Percentiles rank a stretch among this genome's conserved stretches.
Conservation (phyloP, 30 jellyfish, hydroid and myxozoan genomes). For the Clytia hemisphaerica region DNA sequence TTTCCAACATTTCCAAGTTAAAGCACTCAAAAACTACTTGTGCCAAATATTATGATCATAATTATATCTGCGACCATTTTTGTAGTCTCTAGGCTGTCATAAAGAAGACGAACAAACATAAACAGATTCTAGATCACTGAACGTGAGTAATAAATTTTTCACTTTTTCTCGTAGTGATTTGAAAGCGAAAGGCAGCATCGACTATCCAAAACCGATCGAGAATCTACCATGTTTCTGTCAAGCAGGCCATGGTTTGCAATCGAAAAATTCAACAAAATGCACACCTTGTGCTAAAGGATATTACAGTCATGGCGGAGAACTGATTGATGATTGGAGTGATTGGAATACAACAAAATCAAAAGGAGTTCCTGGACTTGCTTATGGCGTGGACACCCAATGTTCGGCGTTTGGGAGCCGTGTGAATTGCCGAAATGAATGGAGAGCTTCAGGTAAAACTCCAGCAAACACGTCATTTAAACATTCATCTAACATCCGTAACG, state of each 20-base stretch:
- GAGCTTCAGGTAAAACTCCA: constrained; percentile 70
- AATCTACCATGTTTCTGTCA: constrained; percentile 63
- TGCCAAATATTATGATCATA: too few species aligned
- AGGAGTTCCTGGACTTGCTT: constrained; percentile 63
- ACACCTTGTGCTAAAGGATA: constrained; percentile 45
- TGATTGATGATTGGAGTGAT: constrained; percentile 47
- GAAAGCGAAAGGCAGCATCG: too few species aligned
- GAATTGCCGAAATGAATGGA: constrained; percentile 54
- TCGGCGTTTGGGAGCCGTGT: constrained; percentile 28
- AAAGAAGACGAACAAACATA: too few species aligned
- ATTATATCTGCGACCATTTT: too few species aligned
- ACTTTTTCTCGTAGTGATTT: too few species aligned
- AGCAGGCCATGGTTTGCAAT: constrained; percentile 49
- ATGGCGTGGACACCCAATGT: constrained; percentile 42
- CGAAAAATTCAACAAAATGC: neutral
- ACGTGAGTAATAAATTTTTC: too few species aligned
- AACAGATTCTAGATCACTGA: too few species aligned
- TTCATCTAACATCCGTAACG: too few species aligned
- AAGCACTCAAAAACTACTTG: too few species aligned
- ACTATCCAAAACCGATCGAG: constrained; percentile 32
- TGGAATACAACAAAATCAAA: constrained; percentile 65
- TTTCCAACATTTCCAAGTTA: too few species aligned
- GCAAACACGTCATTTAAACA: too few species aligned
- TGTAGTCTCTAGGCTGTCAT: too few species aligned
- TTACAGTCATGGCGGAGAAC: constrained; percentile 62